Evolutionary conservation across 2,797 vertebrate genomes (phyloP).

Genomic region (Knipowitschia caucasica): DNA sequence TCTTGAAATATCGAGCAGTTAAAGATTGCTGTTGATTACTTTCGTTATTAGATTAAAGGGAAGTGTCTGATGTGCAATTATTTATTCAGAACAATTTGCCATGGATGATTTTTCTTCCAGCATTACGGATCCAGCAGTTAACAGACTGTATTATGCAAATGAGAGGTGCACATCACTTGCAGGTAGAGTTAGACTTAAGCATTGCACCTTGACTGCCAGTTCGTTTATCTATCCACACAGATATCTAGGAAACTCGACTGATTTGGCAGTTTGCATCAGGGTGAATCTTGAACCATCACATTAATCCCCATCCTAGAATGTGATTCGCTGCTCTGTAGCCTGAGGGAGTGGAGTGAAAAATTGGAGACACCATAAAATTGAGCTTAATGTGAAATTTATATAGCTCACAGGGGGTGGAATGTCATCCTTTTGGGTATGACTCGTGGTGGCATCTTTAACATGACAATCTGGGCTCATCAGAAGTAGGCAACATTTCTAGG

Average conservation of each 20-base stretch:
- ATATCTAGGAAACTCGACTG: not conserved
- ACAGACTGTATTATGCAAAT: constrained; percentile 4
- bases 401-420: constrained; percentile 44
- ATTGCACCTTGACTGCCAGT: not conserved
- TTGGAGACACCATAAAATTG: constrained; percentile 39
- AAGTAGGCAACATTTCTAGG: constrained; percentile 26
- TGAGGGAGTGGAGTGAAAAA: constrained; percentile 20
- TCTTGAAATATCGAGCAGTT: not conserved
- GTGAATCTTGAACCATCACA: not conserved
- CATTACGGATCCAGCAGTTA: not conserved
- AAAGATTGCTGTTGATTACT: constrained; percentile 2
- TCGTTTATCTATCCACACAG: constrained; percentile 5
- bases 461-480: constrained; percentile 46
- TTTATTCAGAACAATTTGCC: constrained; percentile 2
- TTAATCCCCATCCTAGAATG: constrained; percentile 7
- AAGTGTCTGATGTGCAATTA: not conserved
- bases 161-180: not conserved
- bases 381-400: constrained; percentile 47
- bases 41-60: constrained; percentile 5
- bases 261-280: constrained; percentile 4
- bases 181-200: not conserved
- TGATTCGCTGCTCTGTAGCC: constrained; percentile 3
- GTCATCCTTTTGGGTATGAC: constrained; percentile 35
- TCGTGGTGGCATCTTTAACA: constrained; percentile 39
- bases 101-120: not conserved